Evolutionary conservation across 2,888 invertebrate genomes (phyloP).

Genomic region (Drosophila siamana): DNA sequence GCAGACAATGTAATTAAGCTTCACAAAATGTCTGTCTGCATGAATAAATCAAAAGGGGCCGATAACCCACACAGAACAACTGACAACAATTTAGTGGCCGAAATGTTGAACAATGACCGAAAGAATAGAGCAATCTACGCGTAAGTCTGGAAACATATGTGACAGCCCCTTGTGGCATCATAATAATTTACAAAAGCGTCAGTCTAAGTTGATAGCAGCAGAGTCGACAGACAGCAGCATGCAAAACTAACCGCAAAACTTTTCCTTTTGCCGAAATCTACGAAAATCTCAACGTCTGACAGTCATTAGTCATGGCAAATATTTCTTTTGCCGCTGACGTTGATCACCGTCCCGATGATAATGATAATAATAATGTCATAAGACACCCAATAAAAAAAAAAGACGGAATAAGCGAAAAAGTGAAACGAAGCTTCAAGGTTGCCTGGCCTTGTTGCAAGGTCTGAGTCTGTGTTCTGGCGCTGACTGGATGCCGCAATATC

Average conservation of each 20-base stretch:
- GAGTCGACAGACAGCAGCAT: background rate
- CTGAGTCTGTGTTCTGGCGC: background rate
- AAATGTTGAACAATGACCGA: conserved; percentile 14
- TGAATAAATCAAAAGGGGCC: conserved; percentile 31
- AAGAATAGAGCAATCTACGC: conserved; percentile 23
- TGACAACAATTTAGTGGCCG: conserved; percentile 27
- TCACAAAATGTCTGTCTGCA: conserved; percentile 15
- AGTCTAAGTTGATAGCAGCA: conserved; percentile 24
- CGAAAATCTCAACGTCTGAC: conserved; percentile 57
- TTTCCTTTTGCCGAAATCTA: conserved; percentile 32
- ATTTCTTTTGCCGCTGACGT: conserved; percentile 31
- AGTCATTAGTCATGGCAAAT: conserved; percentile 72
- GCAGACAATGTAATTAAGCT: conserved; percentile 45
- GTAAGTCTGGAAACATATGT: conserved; percentile 33
- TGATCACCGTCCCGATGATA: conserved; percentile 22
- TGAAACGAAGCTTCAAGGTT: conserved; percentile 44
- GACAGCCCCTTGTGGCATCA: conserved; percentile 34
- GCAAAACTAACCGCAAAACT: conserved; percentile 41
- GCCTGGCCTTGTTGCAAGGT: conserved; percentile 21
- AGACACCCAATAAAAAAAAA: conserved; percentile 1
- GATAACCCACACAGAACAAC: conserved; percentile 16
- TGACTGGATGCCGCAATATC: conserved; percentile 25
- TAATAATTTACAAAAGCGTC: conserved; percentile 40
- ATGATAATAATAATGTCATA: conserved; percentile 39
- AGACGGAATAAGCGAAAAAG: conserved; percentile 1